Conservation (phyloP, 2,113 vertebrate genomes). For the Neogale vison region DNA sequence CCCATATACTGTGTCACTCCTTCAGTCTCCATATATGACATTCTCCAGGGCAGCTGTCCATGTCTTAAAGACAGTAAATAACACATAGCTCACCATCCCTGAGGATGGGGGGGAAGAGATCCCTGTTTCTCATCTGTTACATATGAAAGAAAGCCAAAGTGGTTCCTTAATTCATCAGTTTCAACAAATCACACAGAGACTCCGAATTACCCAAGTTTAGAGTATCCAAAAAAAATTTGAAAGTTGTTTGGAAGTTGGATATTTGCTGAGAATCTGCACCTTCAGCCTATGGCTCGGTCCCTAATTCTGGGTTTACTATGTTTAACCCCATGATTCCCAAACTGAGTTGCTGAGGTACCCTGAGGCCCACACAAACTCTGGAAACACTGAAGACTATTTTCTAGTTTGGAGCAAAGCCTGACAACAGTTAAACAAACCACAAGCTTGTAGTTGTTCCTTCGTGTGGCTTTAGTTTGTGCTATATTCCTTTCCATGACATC, state of each 20-base stretch:
- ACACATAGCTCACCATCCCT: not conserved
- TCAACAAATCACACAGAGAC: not conserved
- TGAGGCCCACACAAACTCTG: not conserved
- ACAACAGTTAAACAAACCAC: no score
- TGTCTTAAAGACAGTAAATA: not conserved
- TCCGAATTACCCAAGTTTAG: not conserved
- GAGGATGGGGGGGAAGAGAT: not conserved
- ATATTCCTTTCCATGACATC: not conserved
- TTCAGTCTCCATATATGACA: not conserved
- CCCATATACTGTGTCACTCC: fast-evolving
- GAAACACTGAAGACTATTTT: not conserved
- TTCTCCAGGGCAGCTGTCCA: not conserved
- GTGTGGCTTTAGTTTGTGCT: not conserved
- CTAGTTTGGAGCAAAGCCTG: not conserved
- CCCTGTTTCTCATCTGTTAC: not conserved
- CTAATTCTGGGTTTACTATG: not conserved
- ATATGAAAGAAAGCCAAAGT: not conserved
- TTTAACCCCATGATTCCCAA: not conserved
- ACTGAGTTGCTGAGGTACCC: not conserved
- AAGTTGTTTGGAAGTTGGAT: not conserved
- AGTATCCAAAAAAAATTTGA: not conserved
- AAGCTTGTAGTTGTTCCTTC: fast-evolving
- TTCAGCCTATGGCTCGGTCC: not conserved
- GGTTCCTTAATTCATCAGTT: not conserved
- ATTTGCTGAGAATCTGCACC: not conserved